These are phyloP conservation scores for Rhingia campestris DNA, from an alignment of 2,888 invertebrate species.

Conservation along the genomic window DNA sequence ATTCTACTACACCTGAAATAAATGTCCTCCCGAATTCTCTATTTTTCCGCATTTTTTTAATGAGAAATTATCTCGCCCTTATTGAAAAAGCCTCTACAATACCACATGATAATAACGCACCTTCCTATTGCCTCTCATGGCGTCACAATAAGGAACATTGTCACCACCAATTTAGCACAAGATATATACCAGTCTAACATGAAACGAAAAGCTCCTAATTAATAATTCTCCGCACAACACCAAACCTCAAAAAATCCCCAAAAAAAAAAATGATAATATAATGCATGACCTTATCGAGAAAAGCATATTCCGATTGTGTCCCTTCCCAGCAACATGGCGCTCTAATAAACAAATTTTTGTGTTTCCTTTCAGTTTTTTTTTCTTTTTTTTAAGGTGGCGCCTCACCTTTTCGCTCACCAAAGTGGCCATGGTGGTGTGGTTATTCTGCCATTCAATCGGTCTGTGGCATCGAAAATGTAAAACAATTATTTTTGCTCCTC, in stretches of 20 bases:
- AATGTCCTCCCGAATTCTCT: too few species aligned
- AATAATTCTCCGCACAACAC: conserved; percentile 32
- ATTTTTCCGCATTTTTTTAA: too few species aligned
- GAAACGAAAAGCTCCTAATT: conserved; percentile 44
- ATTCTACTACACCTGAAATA: too few species aligned
- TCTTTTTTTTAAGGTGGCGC: conserved; percentile 57
- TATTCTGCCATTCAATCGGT: conserved; percentile 33
- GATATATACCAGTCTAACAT: conserved; percentile 21
- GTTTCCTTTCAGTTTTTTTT: background rate
- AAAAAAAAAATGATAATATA: background rate
- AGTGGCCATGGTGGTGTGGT: conserved; percentile 28
- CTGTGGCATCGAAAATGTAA: conserved; percentile 28
- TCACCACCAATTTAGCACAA: background rate
- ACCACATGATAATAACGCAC: too few species aligned
- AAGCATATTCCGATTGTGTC: conserved; percentile 37
- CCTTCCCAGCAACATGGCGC: conserved; percentile 43
- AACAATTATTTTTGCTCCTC: conserved; percentile 72
- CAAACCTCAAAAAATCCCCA: conserved; percentile 1
- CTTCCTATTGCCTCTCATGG: background rate
- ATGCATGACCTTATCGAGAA: conserved; percentile 17
- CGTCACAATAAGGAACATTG: background rate
- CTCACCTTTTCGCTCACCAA: conserved; percentile 65
- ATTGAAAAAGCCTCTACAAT: too few species aligned
- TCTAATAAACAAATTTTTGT: conserved; percentile 52
- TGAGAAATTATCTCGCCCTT: too few species aligned